Conservation (phyloP, 2,113 vertebrate species). For the Muntiacus muntjak region DNA sequence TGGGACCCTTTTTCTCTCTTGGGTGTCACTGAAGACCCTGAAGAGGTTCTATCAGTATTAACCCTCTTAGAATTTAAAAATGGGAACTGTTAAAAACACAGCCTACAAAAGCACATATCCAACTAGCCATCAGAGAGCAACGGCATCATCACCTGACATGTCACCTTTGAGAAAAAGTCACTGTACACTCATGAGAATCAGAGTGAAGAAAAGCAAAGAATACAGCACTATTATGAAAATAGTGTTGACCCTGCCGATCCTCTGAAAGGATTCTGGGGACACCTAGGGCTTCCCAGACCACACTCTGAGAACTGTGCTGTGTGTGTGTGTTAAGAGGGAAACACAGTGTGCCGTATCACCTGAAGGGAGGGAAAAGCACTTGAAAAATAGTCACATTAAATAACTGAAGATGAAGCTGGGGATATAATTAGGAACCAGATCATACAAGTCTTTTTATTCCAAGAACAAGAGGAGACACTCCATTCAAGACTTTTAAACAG, state of each 20-base stretch:
- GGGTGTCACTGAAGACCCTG: background rate
- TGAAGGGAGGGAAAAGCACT: background rate
- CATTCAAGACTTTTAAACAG: background rate
- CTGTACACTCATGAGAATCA: background rate
- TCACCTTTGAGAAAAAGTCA: background rate
- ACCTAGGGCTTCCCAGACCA: background rate
- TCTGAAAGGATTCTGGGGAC: background rate
- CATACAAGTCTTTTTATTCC: background rate
- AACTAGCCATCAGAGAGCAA: background rate
- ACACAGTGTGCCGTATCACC: background rate
- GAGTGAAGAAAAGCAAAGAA: background rate
- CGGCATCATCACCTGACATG: background rate
- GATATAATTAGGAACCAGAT: background rate
- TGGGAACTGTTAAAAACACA: background rate
- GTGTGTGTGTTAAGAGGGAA: background rate
- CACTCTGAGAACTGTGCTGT: background rate
- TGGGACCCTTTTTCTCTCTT: background rate
- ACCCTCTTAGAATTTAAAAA: background rate
- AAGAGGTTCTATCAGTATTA: background rate
- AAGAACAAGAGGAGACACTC: background rate
- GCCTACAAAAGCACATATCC: background rate
- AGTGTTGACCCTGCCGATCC: background rate
- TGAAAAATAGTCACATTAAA: background rate
- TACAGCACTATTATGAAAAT: background rate
- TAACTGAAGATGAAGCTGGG: background rate